Evolutionary conservation across 2,888 invertebrate genomes (phyloP).

Genomic region (Melieria picta): DNA sequence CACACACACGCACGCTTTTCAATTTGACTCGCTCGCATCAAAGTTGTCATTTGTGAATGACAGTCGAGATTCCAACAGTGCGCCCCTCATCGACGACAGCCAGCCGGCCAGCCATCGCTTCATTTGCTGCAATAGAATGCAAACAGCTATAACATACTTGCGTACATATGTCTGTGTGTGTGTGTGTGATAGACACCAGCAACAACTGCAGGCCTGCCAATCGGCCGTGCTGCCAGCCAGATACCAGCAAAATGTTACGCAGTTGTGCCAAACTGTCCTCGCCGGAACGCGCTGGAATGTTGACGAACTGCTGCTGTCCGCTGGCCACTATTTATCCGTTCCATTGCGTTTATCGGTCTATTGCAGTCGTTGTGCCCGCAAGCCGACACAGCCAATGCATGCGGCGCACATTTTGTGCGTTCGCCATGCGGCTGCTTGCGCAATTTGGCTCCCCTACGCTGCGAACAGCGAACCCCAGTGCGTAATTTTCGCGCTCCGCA

Average conservation of each 20-base stretch:
- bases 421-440: conserved; percentile 1
- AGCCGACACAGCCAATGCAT: background rate
- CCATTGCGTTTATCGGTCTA: background rate
- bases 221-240: conserved; percentile 10
- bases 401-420: background rate
- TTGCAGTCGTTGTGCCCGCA: background rate
- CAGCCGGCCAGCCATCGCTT: background rate
- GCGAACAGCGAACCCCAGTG: background rate
- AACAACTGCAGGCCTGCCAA: conserved; percentile 21
- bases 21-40: conserved; percentile 33
- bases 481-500: conserved; percentile 14
- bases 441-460: conserved; percentile 14
- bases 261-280: conserved; percentile 3
- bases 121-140: background rate
- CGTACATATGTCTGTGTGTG: background rate
- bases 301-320: conserved; percentile 27
- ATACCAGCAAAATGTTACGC: background rate
- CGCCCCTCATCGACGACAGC: no score
- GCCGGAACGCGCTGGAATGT: conserved; percentile 33
- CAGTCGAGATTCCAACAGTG: conserved; percentile 8
- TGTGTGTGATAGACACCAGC: background rate
- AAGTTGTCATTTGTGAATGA: conserved; percentile 25
- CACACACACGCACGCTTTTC: background rate
- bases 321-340: background rate
- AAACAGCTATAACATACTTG: conserved; percentile 1